Evolutionary conservation across 2,797 vertebrate genomes (phyloP).

Genomic region (Syngnathus acus): DNA sequence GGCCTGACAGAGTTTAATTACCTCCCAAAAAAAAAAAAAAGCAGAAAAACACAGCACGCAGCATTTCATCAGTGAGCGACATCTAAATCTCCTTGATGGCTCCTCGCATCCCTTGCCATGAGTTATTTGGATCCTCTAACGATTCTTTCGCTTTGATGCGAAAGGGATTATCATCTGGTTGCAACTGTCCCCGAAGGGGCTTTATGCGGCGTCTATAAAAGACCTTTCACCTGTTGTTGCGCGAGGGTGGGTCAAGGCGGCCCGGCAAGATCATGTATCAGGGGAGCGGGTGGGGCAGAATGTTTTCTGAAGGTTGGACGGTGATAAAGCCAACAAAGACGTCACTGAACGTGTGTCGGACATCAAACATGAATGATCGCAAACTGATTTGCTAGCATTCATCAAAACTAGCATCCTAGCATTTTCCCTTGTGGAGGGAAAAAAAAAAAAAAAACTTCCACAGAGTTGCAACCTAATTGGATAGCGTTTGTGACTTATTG

Average conservation of each 20-base stretch:
- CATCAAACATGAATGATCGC: background rate
- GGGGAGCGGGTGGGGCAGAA: background rate
- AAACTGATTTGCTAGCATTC: too few relatives aligned
- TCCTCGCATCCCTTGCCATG: slow-evolving; percentile 13
- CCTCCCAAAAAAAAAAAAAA: slow-evolving; percentile 28
- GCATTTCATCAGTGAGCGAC: slow-evolving; percentile 34
- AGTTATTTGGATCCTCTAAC: slow-evolving; percentile 15
- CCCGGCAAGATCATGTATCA: background rate
- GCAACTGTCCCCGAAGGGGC: slow-evolving; percentile 11
- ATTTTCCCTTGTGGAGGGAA: too few relatives aligned
- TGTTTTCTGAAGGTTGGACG: slow-evolving; percentile 2
- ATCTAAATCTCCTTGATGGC: slow-evolving; percentile 28
- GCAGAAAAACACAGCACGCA: slow-evolving; percentile 40
- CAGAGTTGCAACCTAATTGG: too few relatives aligned
- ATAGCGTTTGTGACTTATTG: background rate
- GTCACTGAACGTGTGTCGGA: background rate
- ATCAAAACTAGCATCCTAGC: too few relatives aligned
- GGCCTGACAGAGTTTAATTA: slow-evolving; percentile 36
- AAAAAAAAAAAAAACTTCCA: too few relatives aligned
- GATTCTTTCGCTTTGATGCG: slow-evolving; percentile 19
- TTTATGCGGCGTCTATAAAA: slow-evolving; percentile 21
- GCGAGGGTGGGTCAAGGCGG: background rate
- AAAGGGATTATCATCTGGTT: slow-evolving; percentile 26
- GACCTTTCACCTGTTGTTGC: slow-evolving; percentile 49
- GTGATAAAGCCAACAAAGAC: background rate